A percentile compares a stretch with the other conserved stretches of the same genome.
These are phyloP conservation scores for Galeopsomyia nigrocyanea DNA, from an alignment of 2,888 invertebrate species.

Conservation along the genomic window DNA sequence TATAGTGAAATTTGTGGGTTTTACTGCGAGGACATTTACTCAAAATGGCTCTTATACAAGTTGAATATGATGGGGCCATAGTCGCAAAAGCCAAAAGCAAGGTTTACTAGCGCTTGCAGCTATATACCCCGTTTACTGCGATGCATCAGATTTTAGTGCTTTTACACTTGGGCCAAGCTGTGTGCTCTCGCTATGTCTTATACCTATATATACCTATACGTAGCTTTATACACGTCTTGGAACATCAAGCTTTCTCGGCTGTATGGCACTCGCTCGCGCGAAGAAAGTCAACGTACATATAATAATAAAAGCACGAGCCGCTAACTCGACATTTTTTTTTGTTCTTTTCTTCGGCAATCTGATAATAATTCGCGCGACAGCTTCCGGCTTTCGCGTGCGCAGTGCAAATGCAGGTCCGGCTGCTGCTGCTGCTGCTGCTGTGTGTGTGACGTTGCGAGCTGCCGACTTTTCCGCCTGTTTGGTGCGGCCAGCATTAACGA, in stretches of 20 bases:
- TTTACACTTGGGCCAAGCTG: slow-evolving; percentile 27
- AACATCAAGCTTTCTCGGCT: slow-evolving; percentile 3
- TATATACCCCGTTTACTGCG: slow-evolving; percentile 38
- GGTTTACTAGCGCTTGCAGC: slow-evolving; percentile 31
- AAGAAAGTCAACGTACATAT: background rate
- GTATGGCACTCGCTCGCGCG: background rate
- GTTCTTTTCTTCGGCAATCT: background rate
- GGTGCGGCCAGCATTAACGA: background rate
- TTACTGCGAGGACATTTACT: slow-evolving; percentile 24
- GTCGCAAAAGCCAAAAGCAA: slow-evolving; percentile 32
- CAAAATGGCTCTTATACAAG: slow-evolving; percentile 27
- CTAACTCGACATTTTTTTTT: background rate
- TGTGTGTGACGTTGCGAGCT: no score
- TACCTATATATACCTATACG: no score
- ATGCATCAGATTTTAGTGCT: slow-evolving; percentile 40
- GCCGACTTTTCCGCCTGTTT: background rate
- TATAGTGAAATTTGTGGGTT: slow-evolving; percentile 18
- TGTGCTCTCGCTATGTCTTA: background rate
- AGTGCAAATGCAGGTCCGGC: background rate
- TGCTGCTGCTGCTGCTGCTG: no score
- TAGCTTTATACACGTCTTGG: background rate
- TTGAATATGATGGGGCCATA: slow-evolving; percentile 23
- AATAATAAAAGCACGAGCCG: background rate
- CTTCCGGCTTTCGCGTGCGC: background rate
- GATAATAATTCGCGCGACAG: background rate